Percentiles rank a stretch among this genome's conserved stretches.
phyloP scores from a whole-genome alignment of 2,888 invertebrate species.

The Eucriotettix oculatus region DNA sequence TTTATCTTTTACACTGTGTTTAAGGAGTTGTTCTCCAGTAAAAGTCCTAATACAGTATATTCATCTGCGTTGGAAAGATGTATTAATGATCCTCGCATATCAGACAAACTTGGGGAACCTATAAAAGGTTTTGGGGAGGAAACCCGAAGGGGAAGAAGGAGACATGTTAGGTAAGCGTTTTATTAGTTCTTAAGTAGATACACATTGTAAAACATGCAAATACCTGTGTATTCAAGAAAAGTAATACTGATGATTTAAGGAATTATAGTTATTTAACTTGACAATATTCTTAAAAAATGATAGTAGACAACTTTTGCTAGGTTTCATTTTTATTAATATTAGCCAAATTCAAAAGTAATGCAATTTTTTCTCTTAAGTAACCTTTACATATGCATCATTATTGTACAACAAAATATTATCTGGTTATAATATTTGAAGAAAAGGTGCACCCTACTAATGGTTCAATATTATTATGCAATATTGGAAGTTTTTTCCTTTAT shows the following conservation, averaged over 20 bases:
- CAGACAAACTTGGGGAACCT: slow-evolving; percentile 74
- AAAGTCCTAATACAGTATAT: slow-evolving; percentile 75
- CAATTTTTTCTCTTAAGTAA: too few relatives aligned
- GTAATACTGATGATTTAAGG: not conserved
- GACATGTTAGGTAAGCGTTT: slow-evolving; percentile 52
- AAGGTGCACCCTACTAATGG: too few relatives aligned
- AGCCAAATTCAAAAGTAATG: too few relatives aligned
- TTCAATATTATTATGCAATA: too few relatives aligned
- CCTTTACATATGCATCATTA: too few relatives aligned
- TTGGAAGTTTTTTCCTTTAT: too few relatives aligned
- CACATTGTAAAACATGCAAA: not conserved
- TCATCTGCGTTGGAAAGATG: slow-evolving; percentile 60
- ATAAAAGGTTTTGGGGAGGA: slow-evolving; percentile 83
- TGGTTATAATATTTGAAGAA: too few relatives aligned
- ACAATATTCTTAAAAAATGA: too few relatives aligned
- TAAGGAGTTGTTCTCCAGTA: slow-evolving; percentile 71
- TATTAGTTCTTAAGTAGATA: not conserved
- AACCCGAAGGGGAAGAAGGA: slow-evolving; percentile 60
- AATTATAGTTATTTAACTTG: too few relatives aligned
- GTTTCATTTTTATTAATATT: too few relatives aligned
- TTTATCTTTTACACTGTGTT: slow-evolving; percentile 71
- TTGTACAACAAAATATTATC: too few relatives aligned
- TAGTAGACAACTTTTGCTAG: too few relatives aligned
- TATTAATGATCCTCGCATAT: slow-evolving; percentile 53
- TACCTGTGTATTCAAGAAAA: not conserved